Base-by-base conservation (phyloP, 2,113 vertebrate species). In the Antennarius striatus region DNA sequence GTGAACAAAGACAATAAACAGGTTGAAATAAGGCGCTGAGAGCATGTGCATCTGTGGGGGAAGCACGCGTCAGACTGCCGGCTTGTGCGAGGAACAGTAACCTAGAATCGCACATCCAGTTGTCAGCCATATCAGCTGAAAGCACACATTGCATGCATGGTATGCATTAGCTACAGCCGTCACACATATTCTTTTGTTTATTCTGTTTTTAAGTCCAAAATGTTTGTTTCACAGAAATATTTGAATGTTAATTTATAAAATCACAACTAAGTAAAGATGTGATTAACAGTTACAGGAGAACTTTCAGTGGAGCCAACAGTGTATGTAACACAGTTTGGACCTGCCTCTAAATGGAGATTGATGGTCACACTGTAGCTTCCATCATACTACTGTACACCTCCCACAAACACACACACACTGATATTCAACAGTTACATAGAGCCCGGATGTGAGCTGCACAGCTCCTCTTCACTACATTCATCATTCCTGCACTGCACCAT, bases 381-480 rank as follows among this genome's bases (percentile, higher is more conserved):
- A 9, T 43, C 32, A 11, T 68, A 55, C 40, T 56, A 69, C 72
- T 69, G 54, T 55, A 58, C 45, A 46, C 65, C 43, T 10, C 60
- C 22, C 60, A 48, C 63, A 42, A 11, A 56, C 54, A 50, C 63
- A 53, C 50, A 54, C 47, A 43, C 29, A 40, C 52, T 52, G 39
- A 53, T 66, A 82, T 74, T 79, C 81, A 84, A 84, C 84, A 81
- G 80, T 78, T 77, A 45, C 28, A 40, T 10, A 32, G 40, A 71
- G 53, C 62, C 49, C 30, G 71, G 40, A 77, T 57, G 64, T 17
- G 61, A 69, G 61, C 79, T 62, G 56, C 81, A 56, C 75, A 77
- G 75, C 68, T 75, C 32, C 54, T n/a, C 60, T 66, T 55, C 42
- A 56, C 63, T 52, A 65, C 36, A 71, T 80, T 68, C 68, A 77